Conservation (phyloP, 2,888 invertebrate genomes). For the Auanema sp. region DNA sequence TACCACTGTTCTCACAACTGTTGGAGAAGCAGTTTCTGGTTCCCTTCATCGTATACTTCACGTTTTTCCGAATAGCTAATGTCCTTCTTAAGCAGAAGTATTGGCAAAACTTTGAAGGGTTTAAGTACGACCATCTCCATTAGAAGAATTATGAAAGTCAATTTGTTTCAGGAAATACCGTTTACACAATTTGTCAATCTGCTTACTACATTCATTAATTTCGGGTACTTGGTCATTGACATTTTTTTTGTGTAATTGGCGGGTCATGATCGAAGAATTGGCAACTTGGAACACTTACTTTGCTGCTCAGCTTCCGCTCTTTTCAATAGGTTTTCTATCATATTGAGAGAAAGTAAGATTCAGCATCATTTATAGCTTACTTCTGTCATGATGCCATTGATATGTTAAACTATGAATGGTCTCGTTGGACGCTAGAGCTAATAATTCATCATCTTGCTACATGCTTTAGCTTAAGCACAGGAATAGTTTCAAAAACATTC, state of each 20-base stretch:
- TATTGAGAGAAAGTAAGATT: slow-evolving; percentile 1
- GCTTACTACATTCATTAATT: slow-evolving; percentile 51
- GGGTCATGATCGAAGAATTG: slow-evolving; percentile 47
- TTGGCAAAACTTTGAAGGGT: slow-evolving; percentile 45
- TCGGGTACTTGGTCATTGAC: slow-evolving; percentile 41
- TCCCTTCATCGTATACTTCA: slow-evolving; percentile 40
- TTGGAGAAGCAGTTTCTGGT: slow-evolving; percentile 35
- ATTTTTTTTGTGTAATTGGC: slow-evolving; percentile 31
- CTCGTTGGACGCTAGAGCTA: slow-evolving; percentile 52
- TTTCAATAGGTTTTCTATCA: slow-evolving; percentile 40
- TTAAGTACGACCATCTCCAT: slow-evolving; percentile 37
- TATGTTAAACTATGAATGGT: slow-evolving; percentile 53
- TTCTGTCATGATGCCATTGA: slow-evolving; percentile 57
- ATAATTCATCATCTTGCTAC: slow-evolving; percentile 50
- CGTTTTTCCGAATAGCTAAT: slow-evolving; percentile 38
- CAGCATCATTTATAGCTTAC: slow-evolving; percentile 38
- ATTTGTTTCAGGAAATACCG: slow-evolving; percentile 50
- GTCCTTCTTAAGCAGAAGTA: slow-evolving; percentile 30
- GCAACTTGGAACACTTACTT: slow-evolving; percentile 42
- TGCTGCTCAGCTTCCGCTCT: slow-evolving; percentile 42
- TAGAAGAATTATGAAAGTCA: background rate
- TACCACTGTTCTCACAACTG: slow-evolving; percentile 39
- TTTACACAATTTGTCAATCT: slow-evolving; percentile 53
- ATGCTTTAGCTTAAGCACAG: slow-evolving; percentile 25
- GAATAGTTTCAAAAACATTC: slow-evolving; percentile 27